Percentiles rank a stretch among this genome's conserved stretches.
These are phyloP conservation scores for Gymnocheta viridis DNA, from an alignment of 2,888 invertebrate genomes.

Conservation along the genomic window DNA sequence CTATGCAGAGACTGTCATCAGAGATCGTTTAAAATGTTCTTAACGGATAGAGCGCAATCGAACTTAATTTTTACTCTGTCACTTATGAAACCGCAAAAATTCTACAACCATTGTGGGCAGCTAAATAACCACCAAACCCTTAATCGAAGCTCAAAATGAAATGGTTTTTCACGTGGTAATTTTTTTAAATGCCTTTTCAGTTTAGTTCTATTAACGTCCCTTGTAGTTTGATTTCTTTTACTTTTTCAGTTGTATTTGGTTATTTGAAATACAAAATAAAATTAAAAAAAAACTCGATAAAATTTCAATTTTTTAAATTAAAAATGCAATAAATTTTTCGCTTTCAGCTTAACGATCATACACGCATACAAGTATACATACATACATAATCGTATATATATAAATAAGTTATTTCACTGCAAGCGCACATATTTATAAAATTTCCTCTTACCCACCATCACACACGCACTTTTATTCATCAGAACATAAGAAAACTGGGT, in stretches of 20 bases:
- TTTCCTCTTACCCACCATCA: background rate
- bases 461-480: background rate
- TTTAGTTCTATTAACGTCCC: background rate
- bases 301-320: conserved; percentile 60
- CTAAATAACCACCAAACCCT: background rate
- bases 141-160: background rate
- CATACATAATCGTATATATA: background rate
- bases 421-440: background rate
- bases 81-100: too few species aligned
- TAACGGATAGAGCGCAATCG: too few species aligned
- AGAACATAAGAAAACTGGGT: conserved; percentile 47
- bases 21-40: too few species aligned
- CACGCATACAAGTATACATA: background rate
- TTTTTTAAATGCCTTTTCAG: background rate
- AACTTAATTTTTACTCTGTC: too few species aligned
- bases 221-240: conserved; percentile 17
- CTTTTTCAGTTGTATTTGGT: background rate
- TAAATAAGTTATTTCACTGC: background rate
- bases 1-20: too few species aligned
- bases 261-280: background rate
- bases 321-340: conserved; percentile 61
- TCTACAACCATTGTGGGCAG: too few species aligned
- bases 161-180: background rate
- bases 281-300: conserved; percentile 39
- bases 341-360: conserved; percentile 4